Percentiles rank a stretch among this genome's conserved stretches.
phyloP scores from a whole-genome alignment of 2,888 invertebrate genomes.

The Ectobius pallidus region DNA sequence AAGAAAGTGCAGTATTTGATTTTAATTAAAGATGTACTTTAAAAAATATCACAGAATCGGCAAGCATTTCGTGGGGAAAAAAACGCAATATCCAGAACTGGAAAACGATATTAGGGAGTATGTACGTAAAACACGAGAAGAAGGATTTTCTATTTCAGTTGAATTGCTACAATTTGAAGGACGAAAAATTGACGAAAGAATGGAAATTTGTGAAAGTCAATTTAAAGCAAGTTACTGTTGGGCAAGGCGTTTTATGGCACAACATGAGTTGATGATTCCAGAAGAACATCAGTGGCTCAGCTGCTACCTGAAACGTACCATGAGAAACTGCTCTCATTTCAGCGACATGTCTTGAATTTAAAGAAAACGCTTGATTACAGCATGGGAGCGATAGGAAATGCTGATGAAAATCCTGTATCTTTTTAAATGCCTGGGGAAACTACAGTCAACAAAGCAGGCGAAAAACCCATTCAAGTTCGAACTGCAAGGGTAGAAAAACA shows the following conservation, averaged over 20 bases:
- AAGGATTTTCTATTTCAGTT: too few species aligned
- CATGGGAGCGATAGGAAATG: background rate
- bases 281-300: too few species aligned
- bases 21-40: too few species aligned
- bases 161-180: background rate
- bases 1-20: too few species aligned
- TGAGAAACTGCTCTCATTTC: background rate
- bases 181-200: background rate
- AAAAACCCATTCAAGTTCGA: background rate
- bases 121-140: background rate
- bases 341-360: background rate
- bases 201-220: background rate
- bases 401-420: background rate
- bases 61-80: background rate
- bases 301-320: background rate
- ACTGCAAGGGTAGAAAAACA: background rate
- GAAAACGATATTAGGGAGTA: background rate
- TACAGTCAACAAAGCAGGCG: background rate
- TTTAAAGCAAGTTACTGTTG: background rate
- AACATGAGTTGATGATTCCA: too few species aligned
- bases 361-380: background rate
- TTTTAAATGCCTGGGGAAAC: background rate
- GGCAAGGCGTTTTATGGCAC: too few species aligned
- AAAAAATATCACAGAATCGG: background rate
- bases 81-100: background rate